Base-by-base conservation (phyloP, 2,113 vertebrate genomes). In the Octodon degus region DNA sequence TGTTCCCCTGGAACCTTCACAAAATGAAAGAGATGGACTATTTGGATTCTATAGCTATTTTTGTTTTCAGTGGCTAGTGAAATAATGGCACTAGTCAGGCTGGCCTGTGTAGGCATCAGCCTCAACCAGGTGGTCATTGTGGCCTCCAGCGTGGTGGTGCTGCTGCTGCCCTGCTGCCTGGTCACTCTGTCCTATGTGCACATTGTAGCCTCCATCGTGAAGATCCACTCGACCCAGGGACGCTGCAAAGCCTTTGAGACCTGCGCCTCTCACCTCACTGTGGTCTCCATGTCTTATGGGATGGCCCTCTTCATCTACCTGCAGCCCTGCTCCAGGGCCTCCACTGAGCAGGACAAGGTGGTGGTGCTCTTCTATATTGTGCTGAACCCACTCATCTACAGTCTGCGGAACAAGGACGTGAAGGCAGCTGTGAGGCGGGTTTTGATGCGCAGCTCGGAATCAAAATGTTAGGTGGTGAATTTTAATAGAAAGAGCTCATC, bases 231-330 rank as follows among this genome's bases (percentile, higher is more conserved):
- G 12, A 55, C 94, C 0, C 6, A 1, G 13, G 96, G 97, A 34
- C 87, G 89, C 43, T 55, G 11, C 74, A 98, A 98, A 92, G 98
- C 97, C 93, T 97, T 98, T 24, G 96, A 81, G 68, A 98, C 98
- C 91, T 98, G 98, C 7, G 0, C 95, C 47, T 98, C 97, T 0
- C 98, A 98, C n/a, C 89, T 98, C 93, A 30, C 95, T 37, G 50
- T 98, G 96, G 97, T 98, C 68, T 89, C 97, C 0, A 89, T 98
- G n/a, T 97, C 98, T 79, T 98, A 97, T 0, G 96, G 98, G 19
- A 98, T 98, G 79, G 97, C 98, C 80, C 95, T 96, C 16, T 97
- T 98, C 79, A 95, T 96, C 3, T 91, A 98, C 50, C 34, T 98
- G 63, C 91, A 95, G 17, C 98, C 98, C 0, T 85, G 13, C 19